phyloP scores from a whole-genome alignment of 2,113 vertebrate species.

The Trichechus manatus region DNA sequence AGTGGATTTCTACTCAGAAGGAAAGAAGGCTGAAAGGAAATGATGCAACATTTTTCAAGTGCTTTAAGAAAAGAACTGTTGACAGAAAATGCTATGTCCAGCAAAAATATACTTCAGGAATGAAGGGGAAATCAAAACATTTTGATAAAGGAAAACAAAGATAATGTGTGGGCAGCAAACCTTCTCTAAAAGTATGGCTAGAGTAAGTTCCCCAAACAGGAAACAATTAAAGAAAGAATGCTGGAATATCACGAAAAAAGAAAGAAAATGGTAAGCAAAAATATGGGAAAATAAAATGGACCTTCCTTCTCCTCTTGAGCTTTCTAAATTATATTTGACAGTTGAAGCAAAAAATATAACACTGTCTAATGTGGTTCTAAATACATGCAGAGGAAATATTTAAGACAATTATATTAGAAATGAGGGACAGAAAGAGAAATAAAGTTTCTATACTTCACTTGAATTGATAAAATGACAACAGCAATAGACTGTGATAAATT shows the following conservation, averaged over 20 bases:
- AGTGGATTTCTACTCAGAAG: neutral
- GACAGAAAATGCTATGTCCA: neutral
- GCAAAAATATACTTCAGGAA: slow-evolving; percentile 24
- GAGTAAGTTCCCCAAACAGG: neutral
- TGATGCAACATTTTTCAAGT: neutral
- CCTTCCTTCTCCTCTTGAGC: neutral
- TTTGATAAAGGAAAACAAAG: slow-evolving; percentile 22
- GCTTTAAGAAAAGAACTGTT: neutral
- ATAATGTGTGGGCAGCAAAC: neutral
- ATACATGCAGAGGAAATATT: neutral
- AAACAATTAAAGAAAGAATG: neutral
- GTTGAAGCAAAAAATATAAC: neutral
- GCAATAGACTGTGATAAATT: neutral
- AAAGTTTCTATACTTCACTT: neutral
- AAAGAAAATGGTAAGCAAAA: slow-evolving; percentile 44
- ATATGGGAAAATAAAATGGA: neutral
- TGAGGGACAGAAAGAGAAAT: neutral
- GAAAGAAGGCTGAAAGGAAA: neutral
- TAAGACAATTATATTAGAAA: neutral
- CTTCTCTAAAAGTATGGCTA: neutral
- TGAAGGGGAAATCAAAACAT: neutral
- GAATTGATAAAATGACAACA: slow-evolving; percentile 28
- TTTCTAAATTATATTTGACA: slow-evolving; percentile 12
- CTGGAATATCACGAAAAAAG: neutral
- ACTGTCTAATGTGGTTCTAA: neutral